phyloP scores from a whole-genome alignment of 2,113 vertebrate species.

The Suncus etruscus region DNA sequence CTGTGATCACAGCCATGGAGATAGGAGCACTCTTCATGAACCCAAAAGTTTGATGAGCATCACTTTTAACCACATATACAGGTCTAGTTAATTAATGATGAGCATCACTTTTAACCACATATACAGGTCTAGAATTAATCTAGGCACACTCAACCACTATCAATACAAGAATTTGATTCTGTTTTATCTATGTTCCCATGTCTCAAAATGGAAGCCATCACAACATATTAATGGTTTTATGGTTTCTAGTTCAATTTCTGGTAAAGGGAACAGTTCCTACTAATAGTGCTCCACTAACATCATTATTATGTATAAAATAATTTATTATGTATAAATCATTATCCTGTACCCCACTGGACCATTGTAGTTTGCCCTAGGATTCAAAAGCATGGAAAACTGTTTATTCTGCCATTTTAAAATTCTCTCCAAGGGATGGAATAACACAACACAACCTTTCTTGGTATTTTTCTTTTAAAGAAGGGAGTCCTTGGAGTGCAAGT shows the following conservation, averaged over 20 bases:
- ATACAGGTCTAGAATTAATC: conserved; percentile 71
- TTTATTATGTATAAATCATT: too few species aligned
- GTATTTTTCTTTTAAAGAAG: conserved; percentile 93
- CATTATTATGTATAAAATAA: conserved; percentile 57
- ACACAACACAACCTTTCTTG: conserved; percentile 78
- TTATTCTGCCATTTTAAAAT: neutral
- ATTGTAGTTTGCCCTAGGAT: conserved; percentile 86
- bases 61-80: conserved; percentile 64
- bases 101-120: conserved; percentile 47
- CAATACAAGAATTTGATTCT: conserved; percentile 80
- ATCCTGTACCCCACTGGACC: conserved; percentile 79
- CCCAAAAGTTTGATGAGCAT: neutral
- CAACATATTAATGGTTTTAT: conserved; percentile 79
- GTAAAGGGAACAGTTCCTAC: conserved; percentile 74
- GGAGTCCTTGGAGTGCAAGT: conserved; percentile 97
- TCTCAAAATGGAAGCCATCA: conserved; percentile 75
- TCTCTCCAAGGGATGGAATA: neutral
- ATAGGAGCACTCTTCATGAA: conserved; percentile 21
- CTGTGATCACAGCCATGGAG: neutral
- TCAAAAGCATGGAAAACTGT: conserved; percentile 81
- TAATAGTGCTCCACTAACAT: conserved; percentile 64
- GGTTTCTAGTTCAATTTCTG: conserved; percentile 80
- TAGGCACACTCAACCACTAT: conserved; percentile 77
- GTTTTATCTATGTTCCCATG: conserved; percentile 69
- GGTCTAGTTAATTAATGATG: conserved; percentile 76